Evolutionary conservation across 1,140 invertebrate genomes (phyloP).

Genomic region (Drosophila truncata): DNA sequence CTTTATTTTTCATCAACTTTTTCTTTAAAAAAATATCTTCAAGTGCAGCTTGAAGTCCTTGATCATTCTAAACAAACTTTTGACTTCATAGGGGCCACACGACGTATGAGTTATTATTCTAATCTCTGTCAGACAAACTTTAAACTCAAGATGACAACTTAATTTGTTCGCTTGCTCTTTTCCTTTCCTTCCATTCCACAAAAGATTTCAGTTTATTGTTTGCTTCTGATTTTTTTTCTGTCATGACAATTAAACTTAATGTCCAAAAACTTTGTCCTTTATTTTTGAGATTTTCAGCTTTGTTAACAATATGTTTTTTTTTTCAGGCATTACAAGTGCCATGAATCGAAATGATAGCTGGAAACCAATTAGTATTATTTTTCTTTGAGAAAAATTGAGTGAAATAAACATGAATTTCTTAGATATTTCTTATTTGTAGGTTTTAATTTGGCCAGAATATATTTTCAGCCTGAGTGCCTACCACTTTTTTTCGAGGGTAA

Average conservation of each 20-base stretch:
- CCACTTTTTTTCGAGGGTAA: conserved; percentile 40
- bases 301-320: conserved; percentile 47
- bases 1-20: background rate
- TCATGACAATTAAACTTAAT: conserved; percentile 76
- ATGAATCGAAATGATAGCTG: conserved; percentile 15
- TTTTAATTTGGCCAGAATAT: conserved; percentile 14
- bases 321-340: conserved; percentile 36
- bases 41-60: background rate
- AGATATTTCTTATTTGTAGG: background rate
- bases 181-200: background rate
- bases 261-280: conserved; percentile 58
- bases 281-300: conserved; percentile 12
- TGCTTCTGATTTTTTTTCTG: conserved; percentile 4
- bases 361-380: conserved; percentile 38
- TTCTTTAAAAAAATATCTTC: background rate
- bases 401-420: background rate
- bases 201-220: conserved; percentile 20
- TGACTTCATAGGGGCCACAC: conserved; percentile 6
- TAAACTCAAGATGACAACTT: conserved; percentile 37
- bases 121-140: conserved; percentile 40
- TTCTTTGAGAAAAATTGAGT: background rate
- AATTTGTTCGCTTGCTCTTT: conserved; percentile 1
- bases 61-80: conserved; percentile 1
- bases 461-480: conserved; percentile 28
- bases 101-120: conserved; percentile 63